Evolutionary conservation across 2,888 invertebrate genomes (phyloP).

Genomic region (Drosophila antonietae): DNA sequence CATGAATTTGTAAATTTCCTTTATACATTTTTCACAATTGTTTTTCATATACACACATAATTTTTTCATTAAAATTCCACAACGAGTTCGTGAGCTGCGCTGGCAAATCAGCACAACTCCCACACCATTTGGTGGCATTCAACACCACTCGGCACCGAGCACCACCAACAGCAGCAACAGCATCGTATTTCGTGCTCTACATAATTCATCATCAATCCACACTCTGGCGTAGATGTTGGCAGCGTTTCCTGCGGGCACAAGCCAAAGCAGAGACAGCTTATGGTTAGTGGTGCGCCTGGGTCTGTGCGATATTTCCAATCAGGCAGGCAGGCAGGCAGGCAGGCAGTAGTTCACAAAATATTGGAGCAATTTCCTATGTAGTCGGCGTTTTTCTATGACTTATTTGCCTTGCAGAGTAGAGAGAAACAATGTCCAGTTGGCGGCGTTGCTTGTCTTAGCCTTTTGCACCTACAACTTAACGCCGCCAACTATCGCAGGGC

Average conservation of each 20-base stretch:
- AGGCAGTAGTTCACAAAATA: constrained; percentile 54
- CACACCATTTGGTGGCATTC: constrained; percentile 54
- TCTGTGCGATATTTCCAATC: constrained; percentile 67
- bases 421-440: constrained; percentile 51
- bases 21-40: constrained; percentile 38
- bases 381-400: constrained; percentile 62
- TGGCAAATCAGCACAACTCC: constrained; percentile 69
- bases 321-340: constrained; percentile 33
- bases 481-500: constrained; percentile 59
- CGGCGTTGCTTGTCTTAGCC: constrained; percentile 35
- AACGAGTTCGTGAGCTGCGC: constrained; percentile 67
- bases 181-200: constrained; percentile 83
- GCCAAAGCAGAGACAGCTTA: constrained; percentile 29
- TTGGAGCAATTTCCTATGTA: constrained; percentile 75
- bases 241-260: constrained; percentile 61
- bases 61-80: constrained; percentile 73
- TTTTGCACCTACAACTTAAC: constrained; percentile 77
- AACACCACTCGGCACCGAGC: constrained; percentile 13
- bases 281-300: constrained; percentile 4
- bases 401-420: constrained; percentile 55
- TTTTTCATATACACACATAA: constrained; percentile 11
- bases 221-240: constrained; percentile 53
- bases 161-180: constrained; percentile 32
- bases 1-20: constrained; percentile 32
- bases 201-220: constrained; percentile 83